These are phyloP conservation scores for Tribolium madens DNA, from an alignment of 1,140 invertebrate species.

Conservation along the genomic window DNA sequence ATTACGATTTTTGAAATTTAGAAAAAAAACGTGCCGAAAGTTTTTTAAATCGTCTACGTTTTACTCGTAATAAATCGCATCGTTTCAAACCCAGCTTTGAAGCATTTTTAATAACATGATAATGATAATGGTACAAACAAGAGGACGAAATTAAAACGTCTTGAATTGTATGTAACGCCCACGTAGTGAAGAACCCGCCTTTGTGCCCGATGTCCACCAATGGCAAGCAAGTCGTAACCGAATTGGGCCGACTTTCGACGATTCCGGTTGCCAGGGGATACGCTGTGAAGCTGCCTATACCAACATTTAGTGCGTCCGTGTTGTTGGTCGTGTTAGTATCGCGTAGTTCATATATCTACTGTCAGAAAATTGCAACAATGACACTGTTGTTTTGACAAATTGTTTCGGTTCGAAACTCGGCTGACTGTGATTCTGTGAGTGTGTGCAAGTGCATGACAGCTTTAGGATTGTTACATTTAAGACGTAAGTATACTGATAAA, in stretches of 20 bases:
- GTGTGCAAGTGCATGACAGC: conserved; percentile 32
- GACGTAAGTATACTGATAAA: conserved; percentile 12
- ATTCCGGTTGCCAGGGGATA: conserved; percentile 64
- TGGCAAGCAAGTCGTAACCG: conserved; percentile 48
- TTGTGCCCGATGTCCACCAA: conserved; percentile 50
- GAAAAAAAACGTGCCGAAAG: no score
- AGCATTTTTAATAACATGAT: conserved; percentile 14
- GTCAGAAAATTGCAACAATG: conserved; percentile 36
- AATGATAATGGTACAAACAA: conserved; percentile 33
- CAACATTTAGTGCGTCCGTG: conserved; percentile 65
- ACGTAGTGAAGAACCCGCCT: conserved; percentile 41
- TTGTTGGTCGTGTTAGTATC: conserved; percentile 62
- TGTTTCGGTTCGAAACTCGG: conserved; percentile 19
- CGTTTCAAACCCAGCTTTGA: no score
- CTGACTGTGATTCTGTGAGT: conserved; percentile 36
- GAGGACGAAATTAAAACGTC: conserved; percentile 61
- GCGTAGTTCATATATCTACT: conserved; percentile 37
- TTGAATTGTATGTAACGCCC: conserved; percentile 54
- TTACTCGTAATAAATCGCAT: background rate
- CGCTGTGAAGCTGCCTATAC: conserved; percentile 59
- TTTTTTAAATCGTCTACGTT: background rate
- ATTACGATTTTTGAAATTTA: no score
- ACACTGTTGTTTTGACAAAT: conserved; percentile 45
- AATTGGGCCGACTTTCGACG: conserved; percentile 52
- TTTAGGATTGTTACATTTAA: conserved; percentile 30